Base-by-base conservation (phyloP, 2,113 vertebrate genomes). In the Pangasianodon gigas region DNA sequence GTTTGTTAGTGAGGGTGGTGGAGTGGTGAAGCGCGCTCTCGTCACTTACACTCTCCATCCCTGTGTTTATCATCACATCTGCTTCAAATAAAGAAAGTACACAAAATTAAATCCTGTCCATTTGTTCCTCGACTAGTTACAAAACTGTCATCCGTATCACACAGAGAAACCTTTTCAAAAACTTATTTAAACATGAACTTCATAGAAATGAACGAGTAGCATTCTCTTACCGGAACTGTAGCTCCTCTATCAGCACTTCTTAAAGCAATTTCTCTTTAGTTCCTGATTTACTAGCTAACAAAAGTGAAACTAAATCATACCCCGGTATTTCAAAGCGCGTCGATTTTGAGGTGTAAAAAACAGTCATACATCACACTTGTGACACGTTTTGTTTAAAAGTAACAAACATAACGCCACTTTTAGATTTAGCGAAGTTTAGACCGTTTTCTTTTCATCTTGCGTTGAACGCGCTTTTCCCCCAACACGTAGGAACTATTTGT, bases 1-100 rank as follows among this genome's bases (percentile, higher is more conserved):
- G 98, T 71, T 97, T 96, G 95, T 99, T 99, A 1, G 98, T 99
- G 91, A 99, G 93, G 0, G 97, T 98, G 13, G 97, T 97, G 0
- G 97, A 96, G 89, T 97, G 97, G 90, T 96, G 97, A 56, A 93
- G 87, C 71, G 93, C 93, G 90, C 93, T 94, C 84, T 90, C 91
- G 86, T 93, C 94, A 74, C 32, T 79, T 48, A 26, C 81, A 48
- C 60, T 88, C 56, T 92, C 90, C 91, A 92, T 92, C 9, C 9
- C 87, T 58, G 29, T 3, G 24, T 90, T 74, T 26, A 83, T 56
- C 86, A 88, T 90, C 41, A 65, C 89, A 60, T 46, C 84, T 92
- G 84, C 54, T 71, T 85, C 69, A 89, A 81, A 82, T 54, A 62
- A 58, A 84, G 5, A 85, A 56, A 83, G 3, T 60, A 60, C 0